Base-by-base conservation (phyloP, 2,113 vertebrate genomes). In the Leucopternis melanops region DNA sequence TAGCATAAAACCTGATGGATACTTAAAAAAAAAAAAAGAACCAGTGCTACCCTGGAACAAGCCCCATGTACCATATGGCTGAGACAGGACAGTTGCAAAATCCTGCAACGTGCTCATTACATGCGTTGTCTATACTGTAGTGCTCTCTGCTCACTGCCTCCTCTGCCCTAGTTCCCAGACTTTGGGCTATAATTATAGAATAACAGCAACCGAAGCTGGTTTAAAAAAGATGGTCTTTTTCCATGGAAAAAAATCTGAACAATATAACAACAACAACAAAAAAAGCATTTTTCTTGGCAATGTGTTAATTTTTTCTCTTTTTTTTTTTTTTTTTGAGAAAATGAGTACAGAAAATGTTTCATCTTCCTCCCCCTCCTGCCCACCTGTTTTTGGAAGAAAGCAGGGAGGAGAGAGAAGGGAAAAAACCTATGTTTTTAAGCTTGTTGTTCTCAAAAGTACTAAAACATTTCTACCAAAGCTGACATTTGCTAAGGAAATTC, bases 161-260 rank as follows among this genome's bases (percentile, higher is more conserved):
- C 84, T 92, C 84, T 94, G 92, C 67, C 95, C 91, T 91, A 92
- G 84, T 96, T 97, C 95, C 86, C 95, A 95, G 91, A 92, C 86
- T 85, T 89, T 34, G 78, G 94, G 81, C 38, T 94, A 55, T 87
- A 97, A 95, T 95, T 96, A 94, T 95, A 95, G 94, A 92, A 97
- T 58, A 92, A 29, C 42, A 88, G 67, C 29, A 73, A 70, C 49
- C 47, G 50, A 94, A 82, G 22, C 18, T 90, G 58, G 19, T 79
- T 91, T 75, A 0, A 62, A 92, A 94, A 88, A 89, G 17, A 92
- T 62, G 19, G 50, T 36, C 74, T 85, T 95, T 91, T 94, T 92
- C 91, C 92, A 87, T 38, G 81, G 66, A 2, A 80, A 94, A 84
- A 73, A 65, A 61, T 54, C 49, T 44, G 52, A 94, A 89, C 6